Evolutionary conservation across 2,113 vertebrate genomes (phyloP), one percentile per base, ranked within the genome.

Genomic region (Rhinolophus sinicus): DNA sequence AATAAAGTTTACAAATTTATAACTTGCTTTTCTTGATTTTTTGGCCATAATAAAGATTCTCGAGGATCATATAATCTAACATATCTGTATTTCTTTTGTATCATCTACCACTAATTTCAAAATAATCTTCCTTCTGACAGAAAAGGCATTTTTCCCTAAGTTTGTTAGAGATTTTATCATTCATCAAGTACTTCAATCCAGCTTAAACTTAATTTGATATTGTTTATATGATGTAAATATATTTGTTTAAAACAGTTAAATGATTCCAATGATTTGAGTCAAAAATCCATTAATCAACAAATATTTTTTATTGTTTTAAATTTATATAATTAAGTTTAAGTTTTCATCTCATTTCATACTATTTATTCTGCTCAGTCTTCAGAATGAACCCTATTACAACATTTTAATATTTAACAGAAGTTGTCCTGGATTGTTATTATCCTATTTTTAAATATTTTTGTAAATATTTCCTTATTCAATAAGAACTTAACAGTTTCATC

Each of bases 171-270:
- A 72, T 93, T 26, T 9, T 28, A 33, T 54, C 11, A 92, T 26
- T 80, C n/a, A 69, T 28, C 69, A 75, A 81, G 26, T 6, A 81
- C 8, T 62, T 50, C 26, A 62, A 6, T 73, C 1, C 19, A 92
- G 33, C 56, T 73, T 16, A 84, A 88, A 78, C 8, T 75, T 80
- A 88, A 80, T 67, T 84, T 78, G 28, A 21, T 54, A 92, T 35
- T 47, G 2, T 35, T 82, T n/a, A 35, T 56, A 12, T 38, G 1
- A 69, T 26, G 28, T 69, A 54, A 67, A 78, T 73, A 52, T 60
- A 30, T 87, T 88, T 88, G 33, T 52, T 95, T 86, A 93, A 69
- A 93, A 64, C 47, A 73, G 33, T 70, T 70, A 94, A 56, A 54
- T 78, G 28, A 80, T 72, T 80, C 28, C 24, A 93, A 70, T 40